These are phyloP conservation scores for Meda fulgida DNA, from an alignment of 2,797 vertebrate species.

Conservation along the genomic window DNA sequence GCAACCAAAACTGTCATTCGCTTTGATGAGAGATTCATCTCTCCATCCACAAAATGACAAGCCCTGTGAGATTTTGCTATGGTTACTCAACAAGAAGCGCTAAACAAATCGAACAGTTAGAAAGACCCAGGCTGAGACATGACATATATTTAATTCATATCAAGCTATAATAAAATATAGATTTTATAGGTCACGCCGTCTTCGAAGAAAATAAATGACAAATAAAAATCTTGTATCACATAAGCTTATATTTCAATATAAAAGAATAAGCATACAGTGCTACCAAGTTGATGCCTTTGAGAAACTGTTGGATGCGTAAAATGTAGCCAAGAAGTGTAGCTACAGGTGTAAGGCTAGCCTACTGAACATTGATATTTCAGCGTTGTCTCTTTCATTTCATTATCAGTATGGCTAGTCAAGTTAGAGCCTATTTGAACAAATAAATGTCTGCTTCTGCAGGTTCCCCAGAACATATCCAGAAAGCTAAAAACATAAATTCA, in stretches of 20 bases:
- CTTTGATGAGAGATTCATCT: conserved; percentile 39
- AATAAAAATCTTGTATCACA: not conserved
- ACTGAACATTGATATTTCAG: not conserved
- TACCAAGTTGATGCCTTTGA: not conserved
- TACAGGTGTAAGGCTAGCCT: too few species aligned
- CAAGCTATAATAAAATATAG: conserved; percentile 33
- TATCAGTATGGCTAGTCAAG: not conserved
- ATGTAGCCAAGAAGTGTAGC: not conserved
- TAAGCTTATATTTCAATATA: not conserved
- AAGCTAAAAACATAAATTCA: not conserved
- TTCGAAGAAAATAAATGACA: not conserved
- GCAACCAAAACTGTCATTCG: conserved; percentile 55
- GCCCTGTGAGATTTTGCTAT: conserved; percentile 39
- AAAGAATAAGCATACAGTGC: not conserved
- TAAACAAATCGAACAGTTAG: conserved; percentile 23
- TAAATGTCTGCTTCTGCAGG: not conserved
- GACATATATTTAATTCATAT: conserved; percentile 1
- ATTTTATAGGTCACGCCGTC: not conserved
- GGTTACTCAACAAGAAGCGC: conserved; percentile 33
- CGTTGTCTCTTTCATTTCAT: conserved; percentile 8
- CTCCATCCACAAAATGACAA: conserved; percentile 24
- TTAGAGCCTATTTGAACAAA: not conserved
- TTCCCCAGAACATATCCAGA: not conserved
- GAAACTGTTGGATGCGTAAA: not conserved
- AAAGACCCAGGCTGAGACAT: not conserved